phyloP scores from a whole-genome alignment of 2,113 vertebrate genomes.

The Pitta sordida region DNA sequence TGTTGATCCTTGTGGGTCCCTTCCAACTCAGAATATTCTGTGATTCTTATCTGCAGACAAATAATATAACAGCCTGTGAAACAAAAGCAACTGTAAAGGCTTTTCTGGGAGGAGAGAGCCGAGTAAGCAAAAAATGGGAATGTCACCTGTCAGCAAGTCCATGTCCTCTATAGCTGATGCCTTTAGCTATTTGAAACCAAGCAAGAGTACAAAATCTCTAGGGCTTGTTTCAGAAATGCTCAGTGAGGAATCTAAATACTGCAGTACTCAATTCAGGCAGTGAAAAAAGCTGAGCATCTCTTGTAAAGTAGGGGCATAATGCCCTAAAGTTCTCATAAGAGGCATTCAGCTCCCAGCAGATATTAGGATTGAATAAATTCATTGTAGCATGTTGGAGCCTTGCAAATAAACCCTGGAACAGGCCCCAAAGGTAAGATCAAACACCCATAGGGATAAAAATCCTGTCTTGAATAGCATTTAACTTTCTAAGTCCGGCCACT shows the following conservation, averaged over 20 bases:
- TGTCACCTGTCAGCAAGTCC: not conserved
- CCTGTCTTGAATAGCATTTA: rapidly evolving
- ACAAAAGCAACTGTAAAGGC: not conserved
- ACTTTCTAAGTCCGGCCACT: not conserved
- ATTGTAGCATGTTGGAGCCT: not conserved
- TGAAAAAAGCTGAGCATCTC: not conserved
- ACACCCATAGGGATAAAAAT: not conserved
- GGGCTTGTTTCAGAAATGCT: not conserved
- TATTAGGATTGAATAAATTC: not conserved
- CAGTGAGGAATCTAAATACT: not conserved
- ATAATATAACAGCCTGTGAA: not conserved
- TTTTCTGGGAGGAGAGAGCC: not conserved
- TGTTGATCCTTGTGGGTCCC: too few relatives aligned
- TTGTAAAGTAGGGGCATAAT: not conserved
- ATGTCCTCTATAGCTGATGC: not conserved
- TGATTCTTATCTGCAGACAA: not conserved
- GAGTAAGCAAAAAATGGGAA: not conserved
- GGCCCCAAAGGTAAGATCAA: not conserved
- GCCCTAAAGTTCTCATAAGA: not conserved
- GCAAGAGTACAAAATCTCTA: not conserved
- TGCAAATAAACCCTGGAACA: not conserved
- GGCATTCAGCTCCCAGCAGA: not conserved
- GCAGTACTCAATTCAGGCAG: not conserved
- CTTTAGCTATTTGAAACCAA: slow-evolving; percentile 22
- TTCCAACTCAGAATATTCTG: too few relatives aligned